phyloP scores from a whole-genome alignment of 2,797 vertebrate genomes.

The Sebastes diploproa region DNA sequence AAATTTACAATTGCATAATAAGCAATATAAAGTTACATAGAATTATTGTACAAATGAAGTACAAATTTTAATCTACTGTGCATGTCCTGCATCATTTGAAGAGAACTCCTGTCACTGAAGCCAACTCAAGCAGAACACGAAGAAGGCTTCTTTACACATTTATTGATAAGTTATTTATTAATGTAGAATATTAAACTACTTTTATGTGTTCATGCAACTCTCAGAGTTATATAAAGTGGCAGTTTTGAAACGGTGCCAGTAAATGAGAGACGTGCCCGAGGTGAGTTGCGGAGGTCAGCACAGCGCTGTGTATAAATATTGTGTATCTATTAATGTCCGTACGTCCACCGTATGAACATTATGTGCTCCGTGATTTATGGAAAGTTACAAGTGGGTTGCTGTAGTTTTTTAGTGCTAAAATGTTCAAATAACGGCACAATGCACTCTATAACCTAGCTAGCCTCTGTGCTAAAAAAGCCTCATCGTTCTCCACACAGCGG shows the following conservation, averaged over 20 bases:
- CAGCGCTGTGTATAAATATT: neutral
- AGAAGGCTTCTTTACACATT: no score
- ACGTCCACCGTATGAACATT: accelerated
- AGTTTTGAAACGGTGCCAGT: neutral
- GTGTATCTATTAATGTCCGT: neutral
- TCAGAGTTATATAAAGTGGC: neutral
- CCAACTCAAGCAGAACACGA: neutral
- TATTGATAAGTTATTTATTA: no score
- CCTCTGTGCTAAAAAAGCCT: neutral
- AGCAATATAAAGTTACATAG: neutral
- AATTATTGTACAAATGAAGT: neutral
- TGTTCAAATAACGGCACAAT: neutral
- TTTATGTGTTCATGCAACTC: neutral
- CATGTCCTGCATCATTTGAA: neutral
- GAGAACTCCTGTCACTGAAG: neutral
- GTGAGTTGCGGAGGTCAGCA: neutral
- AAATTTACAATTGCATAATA: no score
- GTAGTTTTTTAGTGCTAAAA: neutral
- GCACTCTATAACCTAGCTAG: no score
- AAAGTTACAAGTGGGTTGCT: neutral
- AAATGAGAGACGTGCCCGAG: neutral
- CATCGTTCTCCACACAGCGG: neutral
- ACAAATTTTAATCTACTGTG: neutral
- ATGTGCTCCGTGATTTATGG: neutral
- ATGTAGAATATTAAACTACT: accelerated